Conservation (phyloP, 2,888 invertebrate genomes). For the Noctua janthina region DNA sequence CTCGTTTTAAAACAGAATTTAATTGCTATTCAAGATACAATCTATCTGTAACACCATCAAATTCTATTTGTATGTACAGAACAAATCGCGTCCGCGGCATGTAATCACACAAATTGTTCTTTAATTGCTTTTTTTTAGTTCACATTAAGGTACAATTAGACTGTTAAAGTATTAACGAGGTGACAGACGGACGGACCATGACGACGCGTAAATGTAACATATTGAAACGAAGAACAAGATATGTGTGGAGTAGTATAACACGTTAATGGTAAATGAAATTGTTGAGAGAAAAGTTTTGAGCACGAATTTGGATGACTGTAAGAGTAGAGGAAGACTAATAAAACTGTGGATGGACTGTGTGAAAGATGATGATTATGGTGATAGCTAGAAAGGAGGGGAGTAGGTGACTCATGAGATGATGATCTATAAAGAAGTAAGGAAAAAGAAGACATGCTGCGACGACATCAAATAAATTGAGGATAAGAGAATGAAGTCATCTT, state of each 20-base stretch:
- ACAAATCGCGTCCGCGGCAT: slow-evolving; percentile 50
- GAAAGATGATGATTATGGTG: neutral
- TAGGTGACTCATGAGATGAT: neutral
- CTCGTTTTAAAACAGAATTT: slow-evolving; percentile 26
- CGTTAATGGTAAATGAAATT: neutral
- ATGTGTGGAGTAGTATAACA: slow-evolving; percentile 36
- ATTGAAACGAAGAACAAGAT: slow-evolving; percentile 53
- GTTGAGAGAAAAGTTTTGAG: neutral
- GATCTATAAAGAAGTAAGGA: neutral
- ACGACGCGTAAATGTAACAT: slow-evolving; percentile 70
- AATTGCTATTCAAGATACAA: slow-evolving; percentile 23
- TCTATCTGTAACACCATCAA: slow-evolving; percentile 42
- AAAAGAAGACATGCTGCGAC: neutral
- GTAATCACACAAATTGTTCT: slow-evolving; percentile 77
- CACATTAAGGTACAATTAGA: slow-evolving; percentile 71
- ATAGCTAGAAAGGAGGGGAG: neutral
- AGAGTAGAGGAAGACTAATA: neutral
- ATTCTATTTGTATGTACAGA: slow-evolving; percentile 51
- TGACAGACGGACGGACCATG: slow-evolving; percentile 73
- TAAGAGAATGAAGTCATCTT: neutral
- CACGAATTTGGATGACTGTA: neutral
- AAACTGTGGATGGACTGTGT: neutral
- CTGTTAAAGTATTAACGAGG: slow-evolving; percentile 78
- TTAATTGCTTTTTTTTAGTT: slow-evolving; percentile 74
- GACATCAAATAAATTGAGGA: neutral